phyloP scores from a whole-genome alignment of 2,113 vertebrate species.

The Dolichotis patagonum region DNA sequence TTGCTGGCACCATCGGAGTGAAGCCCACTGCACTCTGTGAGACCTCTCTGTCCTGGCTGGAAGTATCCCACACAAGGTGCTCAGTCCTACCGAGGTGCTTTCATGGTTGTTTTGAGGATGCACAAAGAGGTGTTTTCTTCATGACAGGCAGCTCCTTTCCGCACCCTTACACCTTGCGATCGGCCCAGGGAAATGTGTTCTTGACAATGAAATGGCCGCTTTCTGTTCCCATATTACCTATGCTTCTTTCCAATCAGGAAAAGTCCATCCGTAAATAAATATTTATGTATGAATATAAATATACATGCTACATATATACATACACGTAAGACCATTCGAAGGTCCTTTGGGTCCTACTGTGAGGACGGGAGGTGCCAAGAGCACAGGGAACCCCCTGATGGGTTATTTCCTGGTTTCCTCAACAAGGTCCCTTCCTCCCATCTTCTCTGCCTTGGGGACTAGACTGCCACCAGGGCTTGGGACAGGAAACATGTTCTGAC shows the following conservation, averaged over 20 bases:
- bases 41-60: not conserved
- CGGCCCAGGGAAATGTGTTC: not conserved
- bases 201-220: constrained; percentile 46
- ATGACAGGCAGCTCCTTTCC: not conserved
- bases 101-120: not conserved
- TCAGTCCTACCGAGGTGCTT: not conserved
- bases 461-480: constrained; percentile 62
- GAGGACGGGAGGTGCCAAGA: not conserved
- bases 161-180: not conserved
- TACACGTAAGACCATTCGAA: not conserved
- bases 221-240: constrained; percentile 17
- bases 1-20: not conserved
- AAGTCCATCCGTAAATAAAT: constrained; percentile 83
- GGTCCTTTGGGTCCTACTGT: not conserved
- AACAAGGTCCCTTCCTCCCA: not conserved
- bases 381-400: not conserved
- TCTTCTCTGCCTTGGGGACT: constrained; percentile 44
- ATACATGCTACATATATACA: constrained; percentile 74
- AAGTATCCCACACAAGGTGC: not conserved
- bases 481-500: constrained; percentile 65
- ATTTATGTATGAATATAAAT: constrained; percentile 77
- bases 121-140: not conserved
- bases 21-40: not conserved
- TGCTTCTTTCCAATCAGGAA: constrained; percentile 21
- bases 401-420: not conserved